phyloP scores from a whole-genome alignment of 2,113 vertebrate genomes.

The Lophura nycthemera region DNA sequence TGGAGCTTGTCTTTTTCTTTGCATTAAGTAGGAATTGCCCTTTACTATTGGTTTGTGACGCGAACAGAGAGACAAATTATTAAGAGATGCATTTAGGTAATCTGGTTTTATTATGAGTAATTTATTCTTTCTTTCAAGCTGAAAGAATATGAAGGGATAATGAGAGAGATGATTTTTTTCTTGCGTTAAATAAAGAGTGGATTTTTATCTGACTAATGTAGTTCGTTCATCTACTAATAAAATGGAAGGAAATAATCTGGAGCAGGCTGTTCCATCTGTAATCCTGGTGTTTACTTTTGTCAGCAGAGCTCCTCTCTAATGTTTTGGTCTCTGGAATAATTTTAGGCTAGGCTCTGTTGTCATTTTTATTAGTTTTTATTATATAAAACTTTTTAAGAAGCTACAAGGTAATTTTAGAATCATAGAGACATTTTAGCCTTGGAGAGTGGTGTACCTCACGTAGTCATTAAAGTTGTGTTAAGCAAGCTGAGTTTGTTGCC shows the following conservation, averaged over 20 bases:
- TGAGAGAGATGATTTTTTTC: not conserved
- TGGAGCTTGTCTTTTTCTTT: constrained; percentile 48
- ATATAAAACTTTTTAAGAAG: not conserved
- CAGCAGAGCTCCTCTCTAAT: not conserved
- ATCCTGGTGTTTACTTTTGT: constrained; percentile 58
- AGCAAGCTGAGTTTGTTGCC: not conserved
- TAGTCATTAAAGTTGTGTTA: not conserved
- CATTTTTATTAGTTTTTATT: constrained; percentile 3
- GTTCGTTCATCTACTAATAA: constrained; percentile 62
- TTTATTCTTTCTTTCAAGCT: not conserved
- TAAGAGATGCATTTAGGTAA: constrained; percentile 55
- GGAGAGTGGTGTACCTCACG: not conserved
- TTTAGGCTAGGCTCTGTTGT: constrained; percentile 30
- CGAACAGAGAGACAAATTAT: constrained; percentile 16
- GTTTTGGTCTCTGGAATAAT: constrained; percentile 44
- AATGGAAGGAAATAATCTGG: constrained; percentile 68
- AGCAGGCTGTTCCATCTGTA: constrained; percentile 69
- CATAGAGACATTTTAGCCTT: not conserved
- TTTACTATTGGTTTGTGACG: constrained; percentile 27
- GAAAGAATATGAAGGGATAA: not conserved
- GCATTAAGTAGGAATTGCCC: not conserved
- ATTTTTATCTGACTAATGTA: constrained; percentile 45
- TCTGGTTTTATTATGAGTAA: constrained; percentile 38
- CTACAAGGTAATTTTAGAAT: not conserved
- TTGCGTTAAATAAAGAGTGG: not conserved